These are phyloP conservation scores for Spodoptera littoralis DNA, from an alignment of 2,888 invertebrate genomes.

Conservation along the genomic window DNA sequence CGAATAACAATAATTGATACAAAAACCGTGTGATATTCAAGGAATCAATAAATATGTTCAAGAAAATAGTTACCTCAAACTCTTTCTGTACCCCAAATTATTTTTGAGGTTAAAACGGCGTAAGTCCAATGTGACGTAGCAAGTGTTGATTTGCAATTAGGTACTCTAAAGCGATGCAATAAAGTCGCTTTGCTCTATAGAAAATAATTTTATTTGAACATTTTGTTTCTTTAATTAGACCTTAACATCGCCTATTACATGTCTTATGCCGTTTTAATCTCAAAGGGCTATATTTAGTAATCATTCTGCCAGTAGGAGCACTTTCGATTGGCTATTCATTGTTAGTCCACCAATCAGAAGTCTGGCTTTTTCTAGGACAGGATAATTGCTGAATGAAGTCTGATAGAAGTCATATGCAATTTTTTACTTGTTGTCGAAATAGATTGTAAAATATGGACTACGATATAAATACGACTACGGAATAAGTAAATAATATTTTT, in stretches of 20 bases:
- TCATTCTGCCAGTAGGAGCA: too few relatives aligned
- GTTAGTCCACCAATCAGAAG: too few relatives aligned
- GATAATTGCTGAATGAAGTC: too few relatives aligned
- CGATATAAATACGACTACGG: slow-evolving; percentile 1
- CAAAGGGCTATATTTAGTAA: neutral
- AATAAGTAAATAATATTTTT: slow-evolving; percentile 19
- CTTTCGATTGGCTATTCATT: too few relatives aligned
- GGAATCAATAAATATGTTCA: slow-evolving; percentile 63
- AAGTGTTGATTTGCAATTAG: too few relatives aligned
- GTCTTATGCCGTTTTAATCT: slow-evolving; percentile 14
- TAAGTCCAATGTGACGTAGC: neutral
- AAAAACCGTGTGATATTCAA: slow-evolving; percentile 77
- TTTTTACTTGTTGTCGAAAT: slow-evolving; percentile 19
- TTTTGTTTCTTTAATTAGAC: too few relatives aligned
- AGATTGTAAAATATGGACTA: slow-evolving; percentile 19
- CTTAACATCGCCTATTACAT: neutral
- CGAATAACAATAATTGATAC: slow-evolving; percentile 53
- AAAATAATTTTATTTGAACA: too few relatives aligned
- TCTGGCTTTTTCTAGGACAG: too few relatives aligned
- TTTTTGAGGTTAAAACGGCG: slow-evolving; percentile 12
- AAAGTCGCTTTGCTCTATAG: too few relatives aligned
- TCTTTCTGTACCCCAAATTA: slow-evolving; percentile 27
- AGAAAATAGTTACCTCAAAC: slow-evolving; percentile 78
- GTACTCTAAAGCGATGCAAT: too few relatives aligned
- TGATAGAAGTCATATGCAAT: slow-evolving; percentile 6